A percentile compares a stretch with the other conserved stretches of the same genome.
Conservation (phyloP, 2,113 vertebrate genomes). For the Halcyon malimbica region DNA sequence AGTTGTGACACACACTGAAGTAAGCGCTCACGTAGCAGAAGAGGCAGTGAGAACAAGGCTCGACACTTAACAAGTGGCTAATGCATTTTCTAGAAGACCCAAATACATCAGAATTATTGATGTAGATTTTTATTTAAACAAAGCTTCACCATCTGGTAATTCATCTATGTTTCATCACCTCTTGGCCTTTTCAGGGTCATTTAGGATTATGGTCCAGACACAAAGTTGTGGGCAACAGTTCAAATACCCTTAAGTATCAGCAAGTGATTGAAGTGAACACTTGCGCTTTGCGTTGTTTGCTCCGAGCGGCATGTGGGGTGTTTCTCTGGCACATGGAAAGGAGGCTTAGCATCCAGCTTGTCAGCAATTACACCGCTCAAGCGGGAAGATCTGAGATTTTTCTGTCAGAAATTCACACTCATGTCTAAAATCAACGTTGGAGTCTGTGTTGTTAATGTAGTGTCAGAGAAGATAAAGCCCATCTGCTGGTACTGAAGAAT, state of each 20-base stretch:
- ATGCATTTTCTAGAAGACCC: background rate
- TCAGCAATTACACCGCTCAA: background rate
- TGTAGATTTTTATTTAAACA: background rate
- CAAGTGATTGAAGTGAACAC: accelerated
- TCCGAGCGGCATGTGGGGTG: background rate
- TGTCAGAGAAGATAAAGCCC: background rate
- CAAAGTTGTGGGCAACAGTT: background rate
- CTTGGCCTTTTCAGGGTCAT: background rate
- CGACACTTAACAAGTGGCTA: background rate
- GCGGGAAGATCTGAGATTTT: background rate
- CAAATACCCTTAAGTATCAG: background rate
- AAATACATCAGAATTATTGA: background rate
- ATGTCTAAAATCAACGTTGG: background rate
- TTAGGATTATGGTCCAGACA: background rate
- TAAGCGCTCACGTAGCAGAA: background rate
- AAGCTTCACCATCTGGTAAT: background rate
- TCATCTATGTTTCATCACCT: background rate
- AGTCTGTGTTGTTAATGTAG: background rate
- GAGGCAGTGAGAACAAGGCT: background rate
- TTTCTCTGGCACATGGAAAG: background rate
- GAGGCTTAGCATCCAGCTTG: background rate
- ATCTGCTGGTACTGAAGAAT: background rate
- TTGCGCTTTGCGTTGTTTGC: accelerated
- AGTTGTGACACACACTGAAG: background rate
- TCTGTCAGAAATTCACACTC: background rate